Evolutionary conservation across 2,797 vertebrate genomes (phyloP).

Genomic region (Holocentrus rufus): DNA sequence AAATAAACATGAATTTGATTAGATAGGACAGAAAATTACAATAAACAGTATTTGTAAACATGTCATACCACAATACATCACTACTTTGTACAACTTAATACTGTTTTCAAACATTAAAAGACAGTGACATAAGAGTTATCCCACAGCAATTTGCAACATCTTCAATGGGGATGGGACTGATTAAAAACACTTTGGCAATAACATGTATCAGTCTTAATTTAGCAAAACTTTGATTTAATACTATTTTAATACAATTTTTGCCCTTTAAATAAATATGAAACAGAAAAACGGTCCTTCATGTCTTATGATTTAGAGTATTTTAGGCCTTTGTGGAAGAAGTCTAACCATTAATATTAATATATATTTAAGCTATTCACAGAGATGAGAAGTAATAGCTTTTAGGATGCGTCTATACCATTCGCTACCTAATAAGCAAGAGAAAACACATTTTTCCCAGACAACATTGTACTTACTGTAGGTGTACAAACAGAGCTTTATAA

Average conservation of each 20-base stretch:
- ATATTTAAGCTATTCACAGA: no score
- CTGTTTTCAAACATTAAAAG: constrained; percentile 62
- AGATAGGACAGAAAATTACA: constrained; percentile 53
- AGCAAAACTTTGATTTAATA: no score
- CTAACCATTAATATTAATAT: no score
- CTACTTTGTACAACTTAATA: constrained; percentile 68
- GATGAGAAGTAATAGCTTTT: no score
- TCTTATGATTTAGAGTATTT: no score
- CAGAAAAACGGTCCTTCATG: no score
- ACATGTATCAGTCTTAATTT: not conserved
- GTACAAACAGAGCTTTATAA: constrained; percentile 5
- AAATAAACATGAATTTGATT: constrained; percentile 55
- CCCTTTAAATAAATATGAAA: no score
- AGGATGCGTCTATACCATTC: no score
- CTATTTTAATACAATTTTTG: no score
- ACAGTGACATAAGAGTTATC: constrained; percentile 21
- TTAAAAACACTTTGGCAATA: no score
- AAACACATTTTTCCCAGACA: constrained; percentile 17
- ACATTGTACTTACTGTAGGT: not conserved
- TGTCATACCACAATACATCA: constrained; percentile 63
- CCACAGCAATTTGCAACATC: not conserved
- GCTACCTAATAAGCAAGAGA: not conserved
- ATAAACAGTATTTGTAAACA: constrained; percentile 57
- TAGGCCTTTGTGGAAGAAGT: no score
- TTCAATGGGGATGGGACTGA: constrained; percentile 6